Evolutionary conservation across 2,797 vertebrate species (phyloP).

Genomic region (Phalanger gymnotis): DNA sequence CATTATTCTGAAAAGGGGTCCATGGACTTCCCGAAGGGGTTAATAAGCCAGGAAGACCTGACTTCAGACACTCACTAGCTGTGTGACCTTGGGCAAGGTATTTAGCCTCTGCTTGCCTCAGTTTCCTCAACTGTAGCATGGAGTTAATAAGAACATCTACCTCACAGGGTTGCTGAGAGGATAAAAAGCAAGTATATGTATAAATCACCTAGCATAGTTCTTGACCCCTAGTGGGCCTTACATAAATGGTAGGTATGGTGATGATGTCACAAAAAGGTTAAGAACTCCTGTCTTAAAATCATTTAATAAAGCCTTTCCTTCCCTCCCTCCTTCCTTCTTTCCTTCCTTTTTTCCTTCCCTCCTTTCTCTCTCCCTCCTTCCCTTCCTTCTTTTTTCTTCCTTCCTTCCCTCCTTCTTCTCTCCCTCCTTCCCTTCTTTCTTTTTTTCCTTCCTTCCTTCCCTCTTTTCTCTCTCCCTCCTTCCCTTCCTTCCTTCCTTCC

Average conservation of each 20-base stretch:
- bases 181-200: neutral
- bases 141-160: neutral
- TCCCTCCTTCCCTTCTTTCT: neutral
- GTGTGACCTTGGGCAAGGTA: neutral
- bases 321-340: too few species aligned
- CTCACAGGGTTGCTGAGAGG: neutral
- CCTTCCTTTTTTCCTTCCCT: too few species aligned
- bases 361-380: fast-evolving
- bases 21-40: neutral
- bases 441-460: too few species aligned
- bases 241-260: neutral
- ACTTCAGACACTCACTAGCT: neutral
- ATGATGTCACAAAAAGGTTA: neutral
- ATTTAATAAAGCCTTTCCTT: neutral
- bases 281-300: neutral
- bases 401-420: too few species aligned
- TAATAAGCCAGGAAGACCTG: neutral
- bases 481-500: too few species aligned
- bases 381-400: too few species aligned
- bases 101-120: neutral
- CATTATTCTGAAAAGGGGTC: neutral
- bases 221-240: neutral
- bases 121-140: neutral
- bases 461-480: fast-evolving
- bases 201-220: neutral